These are phyloP conservation scores for Hypothenemus hampei DNA, from an alignment of 1,140 invertebrate genomes.

Conservation along the genomic window DNA sequence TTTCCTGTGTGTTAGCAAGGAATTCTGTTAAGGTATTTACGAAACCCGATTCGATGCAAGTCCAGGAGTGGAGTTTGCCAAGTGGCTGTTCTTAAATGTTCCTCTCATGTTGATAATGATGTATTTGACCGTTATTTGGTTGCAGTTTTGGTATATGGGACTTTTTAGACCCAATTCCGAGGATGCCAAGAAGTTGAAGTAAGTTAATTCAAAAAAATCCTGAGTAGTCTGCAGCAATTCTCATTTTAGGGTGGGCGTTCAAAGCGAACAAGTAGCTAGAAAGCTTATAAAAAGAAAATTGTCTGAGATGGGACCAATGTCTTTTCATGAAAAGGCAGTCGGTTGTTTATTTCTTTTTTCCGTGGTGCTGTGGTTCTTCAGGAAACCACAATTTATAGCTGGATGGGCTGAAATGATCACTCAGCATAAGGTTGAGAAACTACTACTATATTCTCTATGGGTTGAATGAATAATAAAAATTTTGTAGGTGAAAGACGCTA, in stretches of 20 bases:
- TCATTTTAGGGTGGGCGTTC: conserved; percentile 33
- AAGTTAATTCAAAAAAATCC: conserved; percentile 1
- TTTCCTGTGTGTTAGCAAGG: not conserved
- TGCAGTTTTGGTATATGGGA: conserved; percentile 72
- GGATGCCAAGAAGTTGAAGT: conserved; percentile 39
- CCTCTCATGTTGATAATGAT: conserved; percentile 69
- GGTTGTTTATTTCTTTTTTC: conserved; percentile 72
- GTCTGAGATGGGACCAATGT: conserved; percentile 69
- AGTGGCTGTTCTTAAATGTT: conserved; percentile 65
- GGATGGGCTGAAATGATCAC: conserved; percentile 71
- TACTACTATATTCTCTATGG: too few relatives aligned
- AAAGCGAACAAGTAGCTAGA: conserved; percentile 56
- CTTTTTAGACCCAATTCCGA: conserved; percentile 52
- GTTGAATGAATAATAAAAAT: conserved; percentile 25
- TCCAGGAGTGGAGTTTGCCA: conserved; percentile 66
- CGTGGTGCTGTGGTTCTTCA: conserved; percentile 83
- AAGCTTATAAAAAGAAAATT: conserved; percentile 69
- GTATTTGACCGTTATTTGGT: conserved; percentile 63
- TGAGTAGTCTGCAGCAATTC: too few relatives aligned
- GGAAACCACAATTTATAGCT: conserved; percentile 74
- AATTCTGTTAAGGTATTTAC: conserved; percentile 27
- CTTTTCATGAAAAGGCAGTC: conserved; percentile 74
- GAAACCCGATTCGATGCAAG: conserved; percentile 42
- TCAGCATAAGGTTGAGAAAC: conserved; percentile 37
- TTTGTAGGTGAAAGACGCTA: conserved; percentile 76